A percentile compares a stretch with the other conserved stretches of the same genome.
These are phyloP conservation scores for Heterocephalus glaber DNA, from an alignment of 2,113 vertebrate genomes.

Conservation along the genomic window DNA sequence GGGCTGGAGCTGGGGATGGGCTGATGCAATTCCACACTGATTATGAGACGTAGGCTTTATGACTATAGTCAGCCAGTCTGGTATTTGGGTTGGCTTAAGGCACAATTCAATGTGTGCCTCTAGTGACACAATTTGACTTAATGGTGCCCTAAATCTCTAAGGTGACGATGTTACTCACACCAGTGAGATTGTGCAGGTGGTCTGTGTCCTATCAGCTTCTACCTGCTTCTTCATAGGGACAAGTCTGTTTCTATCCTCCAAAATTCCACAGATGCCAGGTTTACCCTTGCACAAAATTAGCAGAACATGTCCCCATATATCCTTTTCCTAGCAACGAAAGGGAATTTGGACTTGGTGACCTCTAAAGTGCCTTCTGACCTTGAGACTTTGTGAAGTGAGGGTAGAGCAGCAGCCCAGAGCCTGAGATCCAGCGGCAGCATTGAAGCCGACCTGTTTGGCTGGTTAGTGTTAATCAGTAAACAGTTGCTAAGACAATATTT, in stretches of 20 bases:
- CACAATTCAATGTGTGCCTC: background rate
- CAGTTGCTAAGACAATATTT: slow-evolving; percentile 69
- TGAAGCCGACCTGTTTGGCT: slow-evolving; percentile 29
- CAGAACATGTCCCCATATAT: background rate
- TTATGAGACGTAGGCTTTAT: background rate
- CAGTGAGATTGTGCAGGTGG: background rate
- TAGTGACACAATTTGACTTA: no score
- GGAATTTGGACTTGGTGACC: background rate
- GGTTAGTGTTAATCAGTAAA: slow-evolving; percentile 71
- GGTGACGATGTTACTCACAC: background rate
- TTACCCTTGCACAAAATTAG: background rate
- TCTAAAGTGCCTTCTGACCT: background rate
- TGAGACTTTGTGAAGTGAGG: background rate
- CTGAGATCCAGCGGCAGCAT: background rate
- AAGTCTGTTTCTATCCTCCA: background rate
- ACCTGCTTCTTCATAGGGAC: background rate
- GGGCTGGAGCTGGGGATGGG: background rate
- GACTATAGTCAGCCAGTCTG: background rate
- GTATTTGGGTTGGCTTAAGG: background rate
- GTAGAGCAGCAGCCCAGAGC: background rate
- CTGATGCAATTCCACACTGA: no score
- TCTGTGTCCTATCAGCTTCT: background rate
- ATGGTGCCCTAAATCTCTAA: background rate
- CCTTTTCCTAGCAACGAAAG: background rate
- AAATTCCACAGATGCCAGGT: background rate